Conservation (phyloP, 2,888 invertebrate genomes). For the Allacma fusca region DNA sequence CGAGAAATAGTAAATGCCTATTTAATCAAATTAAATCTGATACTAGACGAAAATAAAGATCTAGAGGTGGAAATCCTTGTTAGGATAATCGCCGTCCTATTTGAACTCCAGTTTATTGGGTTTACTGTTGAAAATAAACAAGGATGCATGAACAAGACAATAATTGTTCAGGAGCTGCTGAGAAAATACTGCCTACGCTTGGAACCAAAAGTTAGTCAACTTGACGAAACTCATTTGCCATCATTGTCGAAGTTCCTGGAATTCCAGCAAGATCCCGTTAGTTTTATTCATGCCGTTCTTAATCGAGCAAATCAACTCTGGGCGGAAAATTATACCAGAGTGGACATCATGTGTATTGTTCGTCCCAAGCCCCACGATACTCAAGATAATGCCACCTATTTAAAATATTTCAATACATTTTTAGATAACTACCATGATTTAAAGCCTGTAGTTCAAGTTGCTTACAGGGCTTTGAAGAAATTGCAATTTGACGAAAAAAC, state of each 20-base stretch:
- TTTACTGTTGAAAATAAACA: too few relatives aligned
- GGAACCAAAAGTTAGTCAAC: neutral
- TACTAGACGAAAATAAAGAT: neutral
- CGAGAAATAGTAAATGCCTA: neutral
- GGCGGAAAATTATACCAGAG: neutral
- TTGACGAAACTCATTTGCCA: neutral
- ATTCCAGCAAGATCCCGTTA: neutral
- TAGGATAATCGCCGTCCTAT: neutral
- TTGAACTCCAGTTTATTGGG: neutral
- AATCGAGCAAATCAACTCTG: neutral
- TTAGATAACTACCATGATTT: constrained; percentile 37
- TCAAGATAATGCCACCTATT: neutral
- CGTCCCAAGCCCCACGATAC: neutral
- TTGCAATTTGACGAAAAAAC: constrained; percentile 40
- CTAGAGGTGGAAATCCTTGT: neutral
- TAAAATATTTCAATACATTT: neutral
- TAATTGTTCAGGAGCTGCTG: neutral
- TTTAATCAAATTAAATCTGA: neutral
- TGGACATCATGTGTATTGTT: neutral
- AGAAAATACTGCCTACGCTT: neutral
- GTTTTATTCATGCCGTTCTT: neutral
- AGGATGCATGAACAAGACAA: neutral
- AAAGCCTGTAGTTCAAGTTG: constrained; percentile 28
- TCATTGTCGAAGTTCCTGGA: neutral
- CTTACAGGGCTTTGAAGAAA: constrained; percentile 49